These are phyloP conservation scores for Monomorium pharaonis DNA, from an alignment of 1,140 invertebrate species.

Conservation along the genomic window DNA sequence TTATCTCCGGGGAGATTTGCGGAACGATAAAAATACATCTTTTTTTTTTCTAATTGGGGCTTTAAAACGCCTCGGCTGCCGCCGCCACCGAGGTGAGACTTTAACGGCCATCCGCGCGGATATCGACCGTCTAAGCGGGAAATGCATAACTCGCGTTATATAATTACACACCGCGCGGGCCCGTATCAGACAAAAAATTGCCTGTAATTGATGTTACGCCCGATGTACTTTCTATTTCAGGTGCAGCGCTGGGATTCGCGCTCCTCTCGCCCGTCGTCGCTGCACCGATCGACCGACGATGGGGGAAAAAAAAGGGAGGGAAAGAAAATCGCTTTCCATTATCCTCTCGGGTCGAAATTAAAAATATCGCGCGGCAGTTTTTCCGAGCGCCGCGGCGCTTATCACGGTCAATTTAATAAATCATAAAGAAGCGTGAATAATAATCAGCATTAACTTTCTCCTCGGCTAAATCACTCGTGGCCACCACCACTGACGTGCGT, in stretches of 20 bases:
- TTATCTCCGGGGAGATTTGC: constrained; percentile 14
- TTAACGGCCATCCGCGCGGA: not conserved
- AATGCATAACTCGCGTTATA: constrained; percentile 64
- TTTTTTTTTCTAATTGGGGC: not conserved
- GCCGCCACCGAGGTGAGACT: not conserved
- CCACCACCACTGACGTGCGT: not conserved
- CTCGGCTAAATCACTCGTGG: constrained; percentile 2
- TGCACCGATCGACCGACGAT: no score
- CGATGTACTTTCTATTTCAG: constrained; percentile 68
- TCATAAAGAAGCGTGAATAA: constrained; percentile 32
- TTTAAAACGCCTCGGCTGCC: not conserved
- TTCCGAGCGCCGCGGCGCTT: constrained; percentile 1
- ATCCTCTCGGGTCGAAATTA: not conserved
- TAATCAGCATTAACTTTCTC: constrained; percentile 52
- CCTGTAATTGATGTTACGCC: constrained; percentile 48
- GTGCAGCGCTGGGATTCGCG: constrained; percentile 16
- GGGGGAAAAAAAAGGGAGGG: no score
- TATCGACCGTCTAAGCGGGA: constrained; percentile 15
- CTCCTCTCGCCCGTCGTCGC: not conserved
- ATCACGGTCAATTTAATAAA: constrained; percentile 46
- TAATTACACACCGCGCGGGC: constrained; percentile 57
- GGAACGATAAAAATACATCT: not conserved
- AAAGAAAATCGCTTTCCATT: constrained; percentile 14
- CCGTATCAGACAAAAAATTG: constrained; percentile 67
- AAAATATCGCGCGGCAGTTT: constrained; percentile 5